Evolutionary conservation across 2,113 vertebrate species (phyloP).

Genomic region (Martes martes): DNA sequence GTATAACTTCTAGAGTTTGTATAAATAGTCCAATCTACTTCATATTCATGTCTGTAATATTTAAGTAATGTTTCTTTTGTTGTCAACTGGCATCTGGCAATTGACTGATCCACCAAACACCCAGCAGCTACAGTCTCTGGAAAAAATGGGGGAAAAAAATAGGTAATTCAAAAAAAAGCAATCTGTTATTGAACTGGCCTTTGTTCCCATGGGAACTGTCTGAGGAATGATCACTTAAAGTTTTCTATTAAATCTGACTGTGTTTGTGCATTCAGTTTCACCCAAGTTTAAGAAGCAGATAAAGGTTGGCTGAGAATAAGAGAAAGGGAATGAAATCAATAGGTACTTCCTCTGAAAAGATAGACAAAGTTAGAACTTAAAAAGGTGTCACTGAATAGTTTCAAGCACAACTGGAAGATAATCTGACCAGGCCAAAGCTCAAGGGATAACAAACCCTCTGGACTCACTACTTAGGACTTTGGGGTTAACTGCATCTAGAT

Average conservation of each 20-base stretch:
- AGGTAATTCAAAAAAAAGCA: not conserved
- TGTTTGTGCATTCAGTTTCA: not conserved
- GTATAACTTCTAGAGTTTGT: not conserved
- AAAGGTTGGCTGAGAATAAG: conserved; percentile 17
- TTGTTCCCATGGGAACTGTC: conserved; percentile 13
- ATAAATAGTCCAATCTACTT: not conserved
- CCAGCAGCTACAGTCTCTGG: not conserved
- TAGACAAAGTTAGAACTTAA: not conserved
- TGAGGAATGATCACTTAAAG: not conserved
- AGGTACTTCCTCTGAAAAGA: not conserved
- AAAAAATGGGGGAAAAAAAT: not conserved
- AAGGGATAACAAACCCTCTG: not conserved
- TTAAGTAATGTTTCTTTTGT: not conserved
- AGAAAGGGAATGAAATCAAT: conserved; percentile 10
- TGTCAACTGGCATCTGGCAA: not conserved
- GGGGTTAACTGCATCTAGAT: not conserved
- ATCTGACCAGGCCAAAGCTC: not conserved
- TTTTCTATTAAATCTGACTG: conserved; percentile 32
- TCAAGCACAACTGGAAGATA: not conserved
- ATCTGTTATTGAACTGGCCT: not conserved
- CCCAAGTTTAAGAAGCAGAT: conserved; percentile 14
- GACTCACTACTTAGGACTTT: not conserved
- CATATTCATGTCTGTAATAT: not conserved
- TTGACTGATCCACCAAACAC: not conserved
- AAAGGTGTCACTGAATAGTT: not conserved